phyloP scores from a whole-genome alignment of 2,797 vertebrate genomes.

The Atherinosoma microstoma region DNA sequence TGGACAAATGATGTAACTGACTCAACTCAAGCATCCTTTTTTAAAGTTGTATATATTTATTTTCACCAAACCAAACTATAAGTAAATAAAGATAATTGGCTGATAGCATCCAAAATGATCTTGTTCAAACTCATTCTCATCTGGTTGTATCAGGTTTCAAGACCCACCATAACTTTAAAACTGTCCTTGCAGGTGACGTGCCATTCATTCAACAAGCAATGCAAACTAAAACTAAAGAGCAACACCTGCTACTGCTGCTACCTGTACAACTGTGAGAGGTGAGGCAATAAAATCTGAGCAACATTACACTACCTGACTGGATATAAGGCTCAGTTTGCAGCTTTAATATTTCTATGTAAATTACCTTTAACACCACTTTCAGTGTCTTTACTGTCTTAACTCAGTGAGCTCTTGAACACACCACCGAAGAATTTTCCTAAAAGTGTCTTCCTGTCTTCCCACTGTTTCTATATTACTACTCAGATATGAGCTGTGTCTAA shows the following conservation, averaged over 20 bases:
- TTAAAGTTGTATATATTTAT: neutral
- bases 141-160: neutral
- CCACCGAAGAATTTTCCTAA: no score
- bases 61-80: neutral
- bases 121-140: neutral
- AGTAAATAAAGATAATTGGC: neutral
- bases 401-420: no score
- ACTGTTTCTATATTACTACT: no score
- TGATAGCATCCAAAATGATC: neutral
- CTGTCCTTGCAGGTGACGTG: slow-evolving; percentile 86
- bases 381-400: no score
- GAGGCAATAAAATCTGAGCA: slow-evolving; percentile 48
- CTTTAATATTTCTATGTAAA: no score
- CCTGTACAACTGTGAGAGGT: slow-evolving; percentile 92
- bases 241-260: slow-evolving; percentile 98
- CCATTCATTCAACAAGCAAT: slow-evolving; percentile 80
- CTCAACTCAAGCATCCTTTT: neutral
- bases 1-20: slow-evolving; percentile 34
- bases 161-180: neutral
- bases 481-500: no score
- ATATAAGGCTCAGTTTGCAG: neutral
- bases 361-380: no score
- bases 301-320: neutral
- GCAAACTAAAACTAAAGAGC: slow-evolving; percentile 89
- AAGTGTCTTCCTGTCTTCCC: no score